Evolutionary conservation across 2,113 vertebrate genomes (phyloP).

Genomic region (Kobus ellipsiprymnus): DNA sequence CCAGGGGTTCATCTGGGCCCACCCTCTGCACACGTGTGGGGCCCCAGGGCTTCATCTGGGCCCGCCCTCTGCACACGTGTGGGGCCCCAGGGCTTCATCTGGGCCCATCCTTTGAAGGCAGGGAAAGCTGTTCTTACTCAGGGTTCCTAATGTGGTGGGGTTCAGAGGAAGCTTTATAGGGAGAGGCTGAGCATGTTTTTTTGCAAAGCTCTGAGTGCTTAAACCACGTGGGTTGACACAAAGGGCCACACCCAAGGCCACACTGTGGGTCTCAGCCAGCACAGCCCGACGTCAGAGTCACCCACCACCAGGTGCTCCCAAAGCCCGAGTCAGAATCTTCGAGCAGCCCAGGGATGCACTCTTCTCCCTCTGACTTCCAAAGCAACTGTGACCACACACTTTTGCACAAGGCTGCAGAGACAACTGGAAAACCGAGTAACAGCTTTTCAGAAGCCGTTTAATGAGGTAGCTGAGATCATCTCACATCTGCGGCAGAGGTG

Average conservation of each 20-base stretch:
- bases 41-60: background rate
- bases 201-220: background rate
- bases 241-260: background rate
- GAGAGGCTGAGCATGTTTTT: background rate
- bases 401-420: background rate
- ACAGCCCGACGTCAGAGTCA: background rate
- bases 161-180: background rate
- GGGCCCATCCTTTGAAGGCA: background rate
- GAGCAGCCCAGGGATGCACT: background rate
- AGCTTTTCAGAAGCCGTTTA: constrained; percentile 42
- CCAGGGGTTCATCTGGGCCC: no score
- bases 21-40: no score
- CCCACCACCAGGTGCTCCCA: background rate
- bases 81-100: background rate
- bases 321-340: background rate
- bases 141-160: background rate
- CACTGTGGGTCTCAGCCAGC: background rate
- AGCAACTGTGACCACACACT: background rate
- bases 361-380: background rate
- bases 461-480: constrained; percentile 80
- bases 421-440: background rate
- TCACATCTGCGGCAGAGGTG: constrained; percentile 66
- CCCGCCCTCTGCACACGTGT: background rate
- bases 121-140: background rate
- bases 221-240: background rate